These are phyloP conservation scores for Mus minutoides DNA, from an alignment of 2,797 vertebrate species.

Conservation along the genomic window DNA sequence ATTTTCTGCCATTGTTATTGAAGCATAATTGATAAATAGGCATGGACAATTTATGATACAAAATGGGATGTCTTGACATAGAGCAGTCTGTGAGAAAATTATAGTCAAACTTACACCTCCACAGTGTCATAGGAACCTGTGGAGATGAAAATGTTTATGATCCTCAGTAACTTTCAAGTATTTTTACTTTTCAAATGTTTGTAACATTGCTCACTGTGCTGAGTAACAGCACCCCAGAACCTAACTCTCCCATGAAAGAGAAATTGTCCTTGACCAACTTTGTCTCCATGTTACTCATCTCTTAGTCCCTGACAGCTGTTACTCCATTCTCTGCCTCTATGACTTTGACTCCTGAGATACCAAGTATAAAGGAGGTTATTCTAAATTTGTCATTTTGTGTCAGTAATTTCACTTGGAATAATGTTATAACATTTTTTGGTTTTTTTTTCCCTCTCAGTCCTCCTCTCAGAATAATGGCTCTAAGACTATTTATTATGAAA, in stretches of 20 bases:
- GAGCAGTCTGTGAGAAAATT: background rate
- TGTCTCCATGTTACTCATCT: background rate
- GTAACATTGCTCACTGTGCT: background rate
- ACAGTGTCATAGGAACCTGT: background rate
- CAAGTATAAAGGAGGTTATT: background rate
- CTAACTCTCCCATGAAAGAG: background rate
- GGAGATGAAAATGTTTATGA: background rate
- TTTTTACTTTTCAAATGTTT: too few relatives aligned
- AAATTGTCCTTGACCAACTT: background rate
- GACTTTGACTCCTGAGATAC: background rate
- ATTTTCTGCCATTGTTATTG: background rate
- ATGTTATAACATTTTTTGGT: background rate
- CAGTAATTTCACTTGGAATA: background rate
- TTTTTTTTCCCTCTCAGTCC: background rate
- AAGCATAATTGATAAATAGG: background rate
- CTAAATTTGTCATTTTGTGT: background rate
- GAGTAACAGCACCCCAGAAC: background rate
- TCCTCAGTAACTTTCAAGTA: background rate
- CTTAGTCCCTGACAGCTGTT: background rate
- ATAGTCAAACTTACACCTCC: background rate
- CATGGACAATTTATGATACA: background rate
- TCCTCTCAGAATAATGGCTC: background rate
- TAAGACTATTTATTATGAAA: too few relatives aligned
- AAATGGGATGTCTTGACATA: background rate
- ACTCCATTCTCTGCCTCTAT: background rate